Evolutionary conservation across 2,888 invertebrate species (phyloP).

Genomic region (Anodontia alba): DNA sequence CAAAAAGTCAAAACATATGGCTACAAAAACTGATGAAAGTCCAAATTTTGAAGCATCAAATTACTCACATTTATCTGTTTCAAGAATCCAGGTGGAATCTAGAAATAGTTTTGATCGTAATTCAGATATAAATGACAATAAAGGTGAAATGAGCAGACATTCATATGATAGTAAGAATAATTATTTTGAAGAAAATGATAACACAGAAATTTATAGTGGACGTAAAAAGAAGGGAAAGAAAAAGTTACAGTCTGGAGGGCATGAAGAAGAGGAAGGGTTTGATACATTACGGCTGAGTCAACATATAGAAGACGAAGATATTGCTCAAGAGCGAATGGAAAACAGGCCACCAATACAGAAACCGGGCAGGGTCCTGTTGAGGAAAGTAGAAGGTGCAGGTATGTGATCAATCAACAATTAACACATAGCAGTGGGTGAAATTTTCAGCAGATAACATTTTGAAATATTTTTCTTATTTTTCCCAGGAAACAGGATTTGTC

Average conservation of each 20-base stretch:
- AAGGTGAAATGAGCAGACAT: background rate
- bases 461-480: too few relatives aligned
- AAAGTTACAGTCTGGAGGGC: background rate
- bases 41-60: background rate
- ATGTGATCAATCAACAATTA: background rate
- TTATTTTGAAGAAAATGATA: slow-evolving; percentile 23
- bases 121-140: slow-evolving; percentile 17
- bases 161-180: background rate
- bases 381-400: slow-evolving; percentile 14
- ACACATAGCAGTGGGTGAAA: too few relatives aligned
- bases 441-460: too few relatives aligned
- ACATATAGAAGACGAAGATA: slow-evolving; percentile 42
- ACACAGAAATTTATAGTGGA: background rate
- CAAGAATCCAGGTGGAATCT: slow-evolving; percentile 52
- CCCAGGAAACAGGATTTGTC: too few relatives aligned
- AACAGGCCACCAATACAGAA: slow-evolving; percentile 8
- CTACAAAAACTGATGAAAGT: background rate
- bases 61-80: slow-evolving; percentile 24
- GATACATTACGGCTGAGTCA: slow-evolving; percentile 59
- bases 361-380: background rate
- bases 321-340: background rate
- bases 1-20: background rate
- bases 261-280: slow-evolving; percentile 53
- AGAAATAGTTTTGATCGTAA: background rate
- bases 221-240: slow-evolving; percentile 34